Conservation (phyloP, 2,113 vertebrate species). For the Eurypyga helias region DNA sequence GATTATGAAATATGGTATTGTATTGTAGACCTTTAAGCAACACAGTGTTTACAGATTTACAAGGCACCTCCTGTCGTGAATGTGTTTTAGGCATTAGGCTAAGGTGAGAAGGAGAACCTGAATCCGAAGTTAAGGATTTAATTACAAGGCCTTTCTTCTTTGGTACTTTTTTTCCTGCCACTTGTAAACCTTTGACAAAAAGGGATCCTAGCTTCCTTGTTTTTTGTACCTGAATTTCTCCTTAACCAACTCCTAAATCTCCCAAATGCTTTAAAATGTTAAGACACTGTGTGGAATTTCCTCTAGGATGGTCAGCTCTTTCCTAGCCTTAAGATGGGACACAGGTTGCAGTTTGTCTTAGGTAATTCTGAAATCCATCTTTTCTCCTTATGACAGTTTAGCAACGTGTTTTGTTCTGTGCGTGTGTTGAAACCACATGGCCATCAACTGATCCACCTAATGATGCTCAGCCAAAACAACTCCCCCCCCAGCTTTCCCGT, state of each 20-base stretch:
- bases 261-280: background rate
- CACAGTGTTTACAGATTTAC: background rate
- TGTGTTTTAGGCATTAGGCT: background rate
- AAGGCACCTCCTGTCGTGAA: background rate
- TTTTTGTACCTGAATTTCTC: background rate
- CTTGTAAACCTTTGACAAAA: background rate
- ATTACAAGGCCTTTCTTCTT: slow-evolving; percentile 20
- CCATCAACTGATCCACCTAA: background rate
- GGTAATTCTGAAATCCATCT: background rate
- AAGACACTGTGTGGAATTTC: background rate
- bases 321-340: background rate
- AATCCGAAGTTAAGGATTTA: slow-evolving; percentile 28
- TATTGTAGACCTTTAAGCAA: background rate
- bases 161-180: background rate
- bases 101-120: slow-evolving; percentile 39
- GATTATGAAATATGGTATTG: background rate
- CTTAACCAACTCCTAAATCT: background rate
- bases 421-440: background rate
- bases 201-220: background rate
- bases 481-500: background rate
- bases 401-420: background rate
- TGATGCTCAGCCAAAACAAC: background rate
- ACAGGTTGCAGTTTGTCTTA: background rate
- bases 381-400: background rate
- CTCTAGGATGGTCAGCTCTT: background rate